Percentiles rank a stretch among this genome's conserved stretches.
phyloP scores from a whole-genome alignment of 2,888 invertebrate genomes.

The Pseudolycoriella hygida region DNA sequence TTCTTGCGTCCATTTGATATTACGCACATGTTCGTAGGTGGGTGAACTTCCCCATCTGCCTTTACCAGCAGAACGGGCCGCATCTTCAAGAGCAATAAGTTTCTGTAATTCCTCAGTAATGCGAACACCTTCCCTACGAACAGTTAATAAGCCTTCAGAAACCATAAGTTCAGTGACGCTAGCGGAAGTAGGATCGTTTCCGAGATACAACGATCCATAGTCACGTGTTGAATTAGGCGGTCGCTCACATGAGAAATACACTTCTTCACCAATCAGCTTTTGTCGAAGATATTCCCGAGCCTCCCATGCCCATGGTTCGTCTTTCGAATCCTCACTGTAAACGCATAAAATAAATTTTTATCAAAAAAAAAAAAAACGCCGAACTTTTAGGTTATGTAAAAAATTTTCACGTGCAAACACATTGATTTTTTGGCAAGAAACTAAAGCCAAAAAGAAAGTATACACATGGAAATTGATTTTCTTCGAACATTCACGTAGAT shows the following conservation, averaged over 20 bases:
- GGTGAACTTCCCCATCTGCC: conserved; percentile 52
- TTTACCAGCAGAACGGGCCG: conserved; percentile 71
- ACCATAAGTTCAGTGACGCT: conserved; percentile 80
- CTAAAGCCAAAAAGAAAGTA: no score
- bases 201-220: conserved; percentile 75
- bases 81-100: conserved; percentile 73
- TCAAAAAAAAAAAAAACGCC: neutral
- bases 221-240: conserved; percentile 68
- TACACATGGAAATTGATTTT: no score
- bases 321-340: conserved; percentile 52
- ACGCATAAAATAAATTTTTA: neutral
- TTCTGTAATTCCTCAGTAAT: conserved; percentile 43
- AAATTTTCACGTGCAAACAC: neutral
- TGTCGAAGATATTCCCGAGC: conserved; percentile 88
- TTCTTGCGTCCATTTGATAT: conserved; percentile 79
- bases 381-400: neutral
- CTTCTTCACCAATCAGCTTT: conserved; percentile 79
- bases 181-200: conserved; percentile 65
- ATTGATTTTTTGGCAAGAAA: no score
- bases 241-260: conserved; percentile 70
- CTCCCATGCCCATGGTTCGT: conserved; percentile 96
- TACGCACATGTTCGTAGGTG: conserved; percentile 53
- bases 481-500: no score
- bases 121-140: conserved; percentile 48
- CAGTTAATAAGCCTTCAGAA: conserved; percentile 74